Percentiles rank a stretch among this genome's conserved stretches.
These are phyloP conservation scores for Trypoxylus dichotomus DNA, from an alignment of 1,140 invertebrate species.

Conservation along the genomic window DNA sequence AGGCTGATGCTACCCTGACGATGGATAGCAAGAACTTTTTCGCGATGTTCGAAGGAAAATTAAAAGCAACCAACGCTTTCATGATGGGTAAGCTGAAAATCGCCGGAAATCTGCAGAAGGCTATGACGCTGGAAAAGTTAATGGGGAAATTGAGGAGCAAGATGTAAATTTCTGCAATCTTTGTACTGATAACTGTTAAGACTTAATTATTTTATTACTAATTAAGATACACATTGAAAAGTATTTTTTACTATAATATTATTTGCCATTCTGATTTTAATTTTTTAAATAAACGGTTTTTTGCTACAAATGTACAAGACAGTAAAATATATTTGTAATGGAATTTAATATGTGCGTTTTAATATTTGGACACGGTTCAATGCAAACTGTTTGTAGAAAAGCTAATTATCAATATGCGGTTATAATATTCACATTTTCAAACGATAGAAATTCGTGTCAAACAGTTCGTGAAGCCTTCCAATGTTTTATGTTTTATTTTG, in stretches of 20 bases:
- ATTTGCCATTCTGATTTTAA: background rate
- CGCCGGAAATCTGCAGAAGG: conserved; percentile 88
- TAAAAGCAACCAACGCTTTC: conserved; percentile 89
- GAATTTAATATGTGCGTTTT: too few relatives aligned
- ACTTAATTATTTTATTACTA: background rate
- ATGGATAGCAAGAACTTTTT: conserved; percentile 81
- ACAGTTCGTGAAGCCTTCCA: too few relatives aligned
- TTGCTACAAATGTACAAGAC: too few relatives aligned
- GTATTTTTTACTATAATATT: background rate
- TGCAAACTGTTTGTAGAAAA: too few relatives aligned
- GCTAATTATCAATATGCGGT: too few relatives aligned
- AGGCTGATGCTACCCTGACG: conserved; percentile 82
- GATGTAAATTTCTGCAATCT: conserved; percentile 52
- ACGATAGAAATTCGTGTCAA: too few relatives aligned
- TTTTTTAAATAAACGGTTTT: background rate
- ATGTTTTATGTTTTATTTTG: too few relatives aligned
- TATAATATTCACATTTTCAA: too few relatives aligned
- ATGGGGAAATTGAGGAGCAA: conserved; percentile 82
- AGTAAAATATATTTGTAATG: background rate
- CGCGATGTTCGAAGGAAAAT: conserved; percentile 79
- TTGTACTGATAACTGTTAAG: background rate
- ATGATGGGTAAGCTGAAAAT: conserved; percentile 98
- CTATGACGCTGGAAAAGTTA: conserved; percentile 95
- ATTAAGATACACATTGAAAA: background rate
- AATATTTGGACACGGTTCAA: too few relatives aligned